Percentiles rank a stretch among this genome's conserved stretches.
Conservation (phyloP, 1,140 invertebrate species). For the Adelges cooleyi region DNA sequence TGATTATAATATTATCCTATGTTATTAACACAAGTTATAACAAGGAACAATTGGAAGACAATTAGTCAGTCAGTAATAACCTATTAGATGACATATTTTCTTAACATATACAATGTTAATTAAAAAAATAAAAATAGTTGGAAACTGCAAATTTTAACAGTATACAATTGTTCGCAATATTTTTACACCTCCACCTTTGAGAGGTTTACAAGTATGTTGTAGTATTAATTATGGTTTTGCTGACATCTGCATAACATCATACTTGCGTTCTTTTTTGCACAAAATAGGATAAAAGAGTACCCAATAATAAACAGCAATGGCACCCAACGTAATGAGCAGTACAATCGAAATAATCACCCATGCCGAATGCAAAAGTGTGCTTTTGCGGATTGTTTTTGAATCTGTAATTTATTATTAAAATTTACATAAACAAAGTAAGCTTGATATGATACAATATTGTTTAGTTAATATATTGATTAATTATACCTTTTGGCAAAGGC, state of each 20-base stretch:
- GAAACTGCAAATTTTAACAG: not conserved
- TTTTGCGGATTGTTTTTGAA: not conserved
- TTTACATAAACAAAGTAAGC: too few species aligned
- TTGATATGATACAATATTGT: too few species aligned
- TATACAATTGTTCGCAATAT: not conserved
- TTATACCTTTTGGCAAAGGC: not conserved
- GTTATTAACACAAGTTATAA: too few species aligned
- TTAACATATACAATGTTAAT: not conserved
- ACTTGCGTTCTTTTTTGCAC: slow-evolving; percentile 46
- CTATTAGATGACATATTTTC: not conserved
- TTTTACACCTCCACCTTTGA: not conserved
- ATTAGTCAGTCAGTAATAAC: too few species aligned
- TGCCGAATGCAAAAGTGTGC: slow-evolving; percentile 37
- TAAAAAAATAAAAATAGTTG: not conserved
- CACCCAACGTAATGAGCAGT: slow-evolving; percentile 42
- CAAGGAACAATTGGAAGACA: too few species aligned
- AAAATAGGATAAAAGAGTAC: slow-evolving; percentile 49
- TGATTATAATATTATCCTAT: too few species aligned
- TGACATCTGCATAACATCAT: slow-evolving; percentile 47
- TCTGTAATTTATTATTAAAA: too few species aligned
- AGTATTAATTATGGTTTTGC: slow-evolving; percentile 19
- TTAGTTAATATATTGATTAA: too few species aligned
- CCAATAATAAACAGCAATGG: slow-evolving; percentile 47
- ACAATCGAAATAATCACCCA: slow-evolving; percentile 48
- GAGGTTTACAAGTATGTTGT: not conserved